Evolutionary conservation across 2,888 invertebrate species (phyloP).

Genomic region (Camponotus fellah): DNA sequence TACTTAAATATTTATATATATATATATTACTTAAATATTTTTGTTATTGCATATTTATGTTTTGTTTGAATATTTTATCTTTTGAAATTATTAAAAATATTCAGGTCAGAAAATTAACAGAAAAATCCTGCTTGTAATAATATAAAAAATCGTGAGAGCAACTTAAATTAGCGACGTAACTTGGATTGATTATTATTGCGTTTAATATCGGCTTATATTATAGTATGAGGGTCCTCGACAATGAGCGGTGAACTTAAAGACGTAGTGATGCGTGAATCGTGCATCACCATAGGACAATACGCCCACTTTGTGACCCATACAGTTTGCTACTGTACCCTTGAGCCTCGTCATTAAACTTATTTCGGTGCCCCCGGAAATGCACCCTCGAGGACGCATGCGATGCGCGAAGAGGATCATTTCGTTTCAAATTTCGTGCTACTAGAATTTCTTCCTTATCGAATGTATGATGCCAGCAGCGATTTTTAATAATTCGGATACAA

Average conservation of each 20-base stretch:
- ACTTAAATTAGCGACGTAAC: constrained; percentile 31
- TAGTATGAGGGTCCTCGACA: constrained; percentile 38
- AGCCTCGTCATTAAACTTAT: constrained; percentile 49
- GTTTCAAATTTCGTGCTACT: constrained; percentile 32
- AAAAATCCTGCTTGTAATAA: neutral
- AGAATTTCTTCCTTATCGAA: constrained; percentile 34
- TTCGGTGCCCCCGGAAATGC: constrained; percentile 51
- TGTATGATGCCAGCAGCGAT: neutral
- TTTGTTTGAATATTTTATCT: neutral
- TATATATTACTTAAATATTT: neutral
- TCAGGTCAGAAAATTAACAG: neutral
- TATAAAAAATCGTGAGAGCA: neutral
- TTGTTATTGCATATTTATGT: neutral
- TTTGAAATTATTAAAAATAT: neutral
- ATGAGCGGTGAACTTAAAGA: constrained; percentile 36
- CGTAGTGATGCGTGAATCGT: constrained; percentile 46
- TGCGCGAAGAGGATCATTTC: neutral
- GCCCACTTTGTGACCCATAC: constrained; percentile 48
- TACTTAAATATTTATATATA: neutral
- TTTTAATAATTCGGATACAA: neutral
- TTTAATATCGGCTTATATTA: constrained; percentile 13
- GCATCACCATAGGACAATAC: constrained; percentile 52
- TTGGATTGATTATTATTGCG: constrained; percentile 44
- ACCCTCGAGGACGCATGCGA: constrained; percentile 33
- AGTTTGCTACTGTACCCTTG: constrained; percentile 42